Percentiles rank a stretch among this genome's conserved stretches.
phyloP scores from a whole-genome alignment of 2,113 vertebrate genomes.

The Engraulis encrasicolus region DNA sequence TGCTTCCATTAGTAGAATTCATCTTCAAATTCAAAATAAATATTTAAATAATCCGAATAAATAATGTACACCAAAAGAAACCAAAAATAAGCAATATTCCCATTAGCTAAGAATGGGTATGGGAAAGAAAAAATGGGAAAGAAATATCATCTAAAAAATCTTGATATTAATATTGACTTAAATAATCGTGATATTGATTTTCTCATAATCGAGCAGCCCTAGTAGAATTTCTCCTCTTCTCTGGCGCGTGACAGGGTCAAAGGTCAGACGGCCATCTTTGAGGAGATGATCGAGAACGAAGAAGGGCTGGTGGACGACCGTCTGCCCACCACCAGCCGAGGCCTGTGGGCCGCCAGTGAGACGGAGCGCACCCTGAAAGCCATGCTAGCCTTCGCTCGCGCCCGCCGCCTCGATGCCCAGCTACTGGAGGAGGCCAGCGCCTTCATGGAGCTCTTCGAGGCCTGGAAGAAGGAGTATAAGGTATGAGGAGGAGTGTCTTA shows the following conservation, averaged over 20 bases:
- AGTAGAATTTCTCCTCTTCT: not conserved
- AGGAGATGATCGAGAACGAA: constrained; percentile 98
- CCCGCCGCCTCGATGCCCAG: constrained; percentile 82
- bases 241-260: constrained; percentile 79
- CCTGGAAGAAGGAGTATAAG: constrained; percentile 99
- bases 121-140: too few relatives aligned
- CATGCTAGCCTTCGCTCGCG: constrained; percentile 87
- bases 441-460: constrained; percentile 95
- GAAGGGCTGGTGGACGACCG: constrained; percentile 94
- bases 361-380: constrained; percentile 92
- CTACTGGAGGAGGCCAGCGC: constrained; percentile 87
- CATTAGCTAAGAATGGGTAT: too few relatives aligned
- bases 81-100: too few relatives aligned
- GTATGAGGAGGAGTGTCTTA: constrained; percentile 66
- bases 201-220: not conserved
- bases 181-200: too few relatives aligned
- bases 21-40: too few relatives aligned
- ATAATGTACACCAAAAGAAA: too few relatives aligned
- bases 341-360: constrained; percentile 93
- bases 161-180: too few relatives aligned
- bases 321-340: constrained; percentile 90
- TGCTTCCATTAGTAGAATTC: too few relatives aligned
- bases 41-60: too few relatives aligned
- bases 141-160: too few relatives aligned
- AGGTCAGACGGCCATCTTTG: constrained; percentile 95